Base-by-base conservation (phyloP, 2,888 invertebrate species). In the Sycophila texana region DNA sequence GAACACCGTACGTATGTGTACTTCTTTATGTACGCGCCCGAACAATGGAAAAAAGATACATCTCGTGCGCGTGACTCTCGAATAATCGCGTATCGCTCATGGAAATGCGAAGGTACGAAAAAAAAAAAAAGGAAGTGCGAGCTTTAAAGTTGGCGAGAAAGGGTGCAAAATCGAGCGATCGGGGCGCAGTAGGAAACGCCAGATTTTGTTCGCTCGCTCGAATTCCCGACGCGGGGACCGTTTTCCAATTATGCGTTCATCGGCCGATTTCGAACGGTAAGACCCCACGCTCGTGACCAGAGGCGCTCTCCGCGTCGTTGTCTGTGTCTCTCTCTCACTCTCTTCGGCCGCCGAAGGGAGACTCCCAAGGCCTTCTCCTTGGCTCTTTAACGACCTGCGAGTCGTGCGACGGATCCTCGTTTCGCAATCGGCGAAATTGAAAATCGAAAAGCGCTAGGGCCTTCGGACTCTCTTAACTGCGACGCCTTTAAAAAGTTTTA, bases 31-130 rank as follows among this genome's bases (percentile, higher is more conserved):
- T 74, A 66, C 75, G 78, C 76, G 75, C n/a, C 20, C 60, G 70
- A 81, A 78, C 81, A 81, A 81, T 81, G 81, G 81, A 77, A 79
- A 76, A 79, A 79, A 79, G 78, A 79, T 79, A 66, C 78, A 79
- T 76, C 78, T 79, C 67, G 73, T 68, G 51, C 70, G 79, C 67
- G 77, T 77, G 77, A 79, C 76, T 81, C 68, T 72, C 73, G 63
- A 67, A 81, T 78, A 73, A 80, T 81, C 72, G 78, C 57, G 61
- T 66, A 72, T 77, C 67, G 74, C 72, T 80, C 74, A 60, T 71
- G 77, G 58, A 80, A 80, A 80, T 70, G 60, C 68, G 63, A 68
- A 55, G 68, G 26, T 26, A 26, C 1, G 3, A 3, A 26, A 3
- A 26, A 3, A 26, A 67, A 76, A 60, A 63, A 57, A 63, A 57